phyloP scores from a whole-genome alignment of 2,797 vertebrate species.

The Psittacula derbiana region DNA sequence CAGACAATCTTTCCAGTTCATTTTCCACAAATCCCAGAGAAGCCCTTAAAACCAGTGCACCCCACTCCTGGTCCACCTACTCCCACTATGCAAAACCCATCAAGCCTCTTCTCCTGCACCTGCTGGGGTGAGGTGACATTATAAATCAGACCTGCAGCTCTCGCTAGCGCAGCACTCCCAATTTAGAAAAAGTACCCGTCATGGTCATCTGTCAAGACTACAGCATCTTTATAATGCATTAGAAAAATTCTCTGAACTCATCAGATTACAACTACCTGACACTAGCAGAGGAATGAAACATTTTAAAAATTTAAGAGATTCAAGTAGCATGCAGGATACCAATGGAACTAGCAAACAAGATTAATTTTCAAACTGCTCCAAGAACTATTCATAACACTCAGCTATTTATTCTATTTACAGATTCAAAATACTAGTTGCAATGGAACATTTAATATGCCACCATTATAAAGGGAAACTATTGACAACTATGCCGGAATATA shows the following conservation, averaged over 20 bases:
- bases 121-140: not conserved
- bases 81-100: not conserved
- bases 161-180: not conserved
- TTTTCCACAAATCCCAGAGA: not conserved
- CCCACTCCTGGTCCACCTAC: not conserved
- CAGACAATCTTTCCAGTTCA: rapidly evolving
- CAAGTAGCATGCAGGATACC: not conserved
- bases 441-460: not conserved
- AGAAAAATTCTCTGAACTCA: not conserved
- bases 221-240: not conserved
- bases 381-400: not conserved
- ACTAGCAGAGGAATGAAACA: not conserved
- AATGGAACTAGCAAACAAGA: not conserved
- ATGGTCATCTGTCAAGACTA: not conserved
- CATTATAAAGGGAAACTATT: not conserved
- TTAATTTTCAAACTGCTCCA: not conserved
- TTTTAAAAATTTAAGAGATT: not conserved
- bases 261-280: not conserved
- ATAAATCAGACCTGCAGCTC: not conserved
- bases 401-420: not conserved
- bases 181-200: not conserved
- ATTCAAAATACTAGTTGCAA: not conserved
- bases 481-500: not conserved
- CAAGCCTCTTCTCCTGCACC: not conserved
- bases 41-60: not conserved